A percentile compares a stretch with the other conserved stretches of the same genome.
phyloP scores from a whole-genome alignment of 53 echinoderm and acorn worm species.

The Luidia sarsii region DNA sequence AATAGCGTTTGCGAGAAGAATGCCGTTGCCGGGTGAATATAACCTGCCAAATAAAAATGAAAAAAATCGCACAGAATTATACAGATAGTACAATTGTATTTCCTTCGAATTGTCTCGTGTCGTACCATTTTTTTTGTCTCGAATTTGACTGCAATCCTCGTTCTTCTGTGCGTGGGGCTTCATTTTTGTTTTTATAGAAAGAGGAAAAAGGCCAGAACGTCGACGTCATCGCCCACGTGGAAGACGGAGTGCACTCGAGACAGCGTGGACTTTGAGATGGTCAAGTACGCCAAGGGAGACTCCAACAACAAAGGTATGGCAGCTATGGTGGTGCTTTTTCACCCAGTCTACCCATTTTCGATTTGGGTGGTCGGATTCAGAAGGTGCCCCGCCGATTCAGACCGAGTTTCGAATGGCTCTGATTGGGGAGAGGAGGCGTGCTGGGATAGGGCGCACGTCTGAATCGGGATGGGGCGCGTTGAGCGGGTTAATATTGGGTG shows the following conservation, averaged over 20 bases:
- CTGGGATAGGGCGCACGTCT: no score
- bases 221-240: conserved; percentile 69
- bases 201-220: conserved; percentile 73
- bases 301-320: conserved; percentile 62
- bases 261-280: conserved; percentile 86
- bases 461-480: no score
- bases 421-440: no score
- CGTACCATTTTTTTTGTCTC: not conserved
- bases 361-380: no score
- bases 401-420: no score
- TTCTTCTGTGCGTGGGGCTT: not conserved
- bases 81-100: not conserved
- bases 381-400: no score
- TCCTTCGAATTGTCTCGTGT: not conserved
- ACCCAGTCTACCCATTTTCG: no score
- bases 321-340: no score
- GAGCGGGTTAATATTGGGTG: no score
- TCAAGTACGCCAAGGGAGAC: conserved; percentile 72
- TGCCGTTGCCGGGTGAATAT: no score
- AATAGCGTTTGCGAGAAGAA: no score
- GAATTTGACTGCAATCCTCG: not conserved
- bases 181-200: conserved; percentile 7
- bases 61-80: not conserved
- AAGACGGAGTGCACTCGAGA: conserved; percentile 88
- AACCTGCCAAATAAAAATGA: no score